Base-by-base conservation (phyloP, 2,888 invertebrate species). In the Rhagium mordax region DNA sequence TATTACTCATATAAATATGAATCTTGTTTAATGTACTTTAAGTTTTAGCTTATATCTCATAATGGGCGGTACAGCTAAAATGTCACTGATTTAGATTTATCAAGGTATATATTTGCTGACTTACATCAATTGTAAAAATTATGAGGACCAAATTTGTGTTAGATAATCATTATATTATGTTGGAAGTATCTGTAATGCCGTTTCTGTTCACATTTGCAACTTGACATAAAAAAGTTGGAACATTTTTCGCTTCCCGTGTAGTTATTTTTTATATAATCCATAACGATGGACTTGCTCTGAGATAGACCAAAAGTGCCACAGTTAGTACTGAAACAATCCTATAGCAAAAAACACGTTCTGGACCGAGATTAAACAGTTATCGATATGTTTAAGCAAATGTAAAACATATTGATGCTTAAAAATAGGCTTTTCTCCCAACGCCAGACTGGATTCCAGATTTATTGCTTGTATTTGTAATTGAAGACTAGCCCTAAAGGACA, bases 11-110 rank as follows among this genome's bases (percentile, higher is more conserved):
- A 49, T 16, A 49, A 48, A 41, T 64, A 51, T 64, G 49, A 64
- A 64, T 64, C 48, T 64, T 51, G 49, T 64, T 64, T 64, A 51
- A 64, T 64, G 51, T 65, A 53, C 53, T 53, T 65, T 65, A 53
- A 65, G 53, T 15, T 65, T 18, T 65, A 65, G 53, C 53, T 65
- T 65, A 24, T 51, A 65, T 59, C 33, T 29, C 20, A 24, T 55
- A 16, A 59, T 59, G 59, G 29, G 41, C 18, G 65, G 53, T 65
- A 65, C 65, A 65, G 53, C 65, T 65, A 65, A 65, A 65, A 65
- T 65, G 65, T 65, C 65, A 29, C 15, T 59, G 16, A 20, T 15
- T 59, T 59, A 33, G 13, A 33, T 59, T 59, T 20, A 33, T 33
- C 59, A 59, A 29, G 18, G n/a, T 41, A 41, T 41, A 41, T 41